These are phyloP conservation scores for Ditula angustiorana DNA, from an alignment of 2,888 invertebrate genomes.

Conservation along the genomic window DNA sequence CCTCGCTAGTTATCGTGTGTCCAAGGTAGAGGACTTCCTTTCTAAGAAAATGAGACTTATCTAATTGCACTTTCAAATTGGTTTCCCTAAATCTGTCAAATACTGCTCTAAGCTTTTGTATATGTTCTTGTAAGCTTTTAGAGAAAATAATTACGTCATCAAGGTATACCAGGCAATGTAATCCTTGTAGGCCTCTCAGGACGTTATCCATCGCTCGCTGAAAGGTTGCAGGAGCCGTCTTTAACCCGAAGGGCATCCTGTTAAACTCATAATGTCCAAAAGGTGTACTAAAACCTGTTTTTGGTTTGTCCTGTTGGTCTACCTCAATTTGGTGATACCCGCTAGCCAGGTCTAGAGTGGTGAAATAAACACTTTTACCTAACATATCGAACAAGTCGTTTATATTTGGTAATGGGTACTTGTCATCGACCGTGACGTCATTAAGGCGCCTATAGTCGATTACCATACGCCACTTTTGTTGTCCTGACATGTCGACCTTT, in stretches of 20 bases:
- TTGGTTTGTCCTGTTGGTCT: conserved; percentile 39
- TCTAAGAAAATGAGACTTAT: conserved; percentile 45
- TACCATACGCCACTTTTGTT: conserved; percentile 47
- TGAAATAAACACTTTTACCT: conserved; percentile 47
- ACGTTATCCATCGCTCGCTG: conserved; percentile 44
- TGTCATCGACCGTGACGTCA: conserved; percentile 44
- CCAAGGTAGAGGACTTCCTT: conserved; percentile 44
- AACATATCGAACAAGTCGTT: conserved; percentile 44
- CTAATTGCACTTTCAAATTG: conserved; percentile 45
- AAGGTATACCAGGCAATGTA: not conserved
- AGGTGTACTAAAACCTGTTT: conserved; percentile 32
- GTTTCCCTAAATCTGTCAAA: conserved; percentile 44
- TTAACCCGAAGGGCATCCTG: conserved; percentile 44
- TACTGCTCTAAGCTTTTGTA: conserved; percentile 42
- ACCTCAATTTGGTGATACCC: conserved; percentile 49
- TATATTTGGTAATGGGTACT: conserved; percentile 47
- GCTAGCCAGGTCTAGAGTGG: conserved; percentile 42
- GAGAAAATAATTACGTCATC: conserved; percentile 50
- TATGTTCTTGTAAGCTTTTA: conserved; percentile 43
- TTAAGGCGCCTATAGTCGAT: conserved; percentile 47
- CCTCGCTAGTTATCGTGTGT: conserved; percentile 42
- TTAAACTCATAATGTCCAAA: conserved; percentile 44
- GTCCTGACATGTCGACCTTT: conserved; percentile 44
- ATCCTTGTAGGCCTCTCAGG: not conserved
- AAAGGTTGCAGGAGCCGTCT: conserved; percentile 44